Evolutionary conservation across 2,797 vertebrate species (phyloP).

Genomic region (Melanotaenia trifasciata): DNA sequence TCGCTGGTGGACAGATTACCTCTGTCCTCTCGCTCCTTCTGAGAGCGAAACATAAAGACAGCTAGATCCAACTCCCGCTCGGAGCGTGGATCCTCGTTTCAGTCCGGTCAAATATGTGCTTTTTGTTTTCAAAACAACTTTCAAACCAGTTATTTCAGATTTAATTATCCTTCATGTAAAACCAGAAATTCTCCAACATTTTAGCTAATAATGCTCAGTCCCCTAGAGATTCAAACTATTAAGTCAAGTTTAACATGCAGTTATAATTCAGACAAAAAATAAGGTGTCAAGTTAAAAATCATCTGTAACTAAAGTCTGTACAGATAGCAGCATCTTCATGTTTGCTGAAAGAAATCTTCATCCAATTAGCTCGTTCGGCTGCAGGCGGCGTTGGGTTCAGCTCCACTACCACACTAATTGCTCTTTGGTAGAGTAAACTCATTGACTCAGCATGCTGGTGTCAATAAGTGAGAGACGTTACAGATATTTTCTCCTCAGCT

Average conservation of each 20-base stretch:
- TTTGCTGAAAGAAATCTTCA: neutral
- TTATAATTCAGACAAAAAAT: too few species aligned
- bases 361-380: neutral
- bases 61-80: conserved; percentile 14
- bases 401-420: neutral
- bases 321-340: neutral
- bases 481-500: conserved; percentile 3
- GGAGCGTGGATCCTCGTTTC: conserved; percentile 54
- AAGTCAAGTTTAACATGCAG: too few species aligned
- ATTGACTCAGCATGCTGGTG: neutral
- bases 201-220: neutral
- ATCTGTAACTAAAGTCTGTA: neutral
- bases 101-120: conserved; percentile 47
- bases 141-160: neutral
- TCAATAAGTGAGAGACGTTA: conserved; percentile 4
- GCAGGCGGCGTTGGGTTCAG: neutral
- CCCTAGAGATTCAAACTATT: too few species aligned
- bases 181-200: neutral
- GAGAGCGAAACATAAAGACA: conserved; percentile 71
- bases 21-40: conserved; percentile 73
- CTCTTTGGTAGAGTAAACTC: neutral
- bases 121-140: neutral
- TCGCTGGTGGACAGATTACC: conserved; percentile 83
- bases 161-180: neutral
- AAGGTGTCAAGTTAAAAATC: neutral